phyloP scores from a whole-genome alignment of 1,140 invertebrate genomes.

The Danaus plexippus region DNA sequence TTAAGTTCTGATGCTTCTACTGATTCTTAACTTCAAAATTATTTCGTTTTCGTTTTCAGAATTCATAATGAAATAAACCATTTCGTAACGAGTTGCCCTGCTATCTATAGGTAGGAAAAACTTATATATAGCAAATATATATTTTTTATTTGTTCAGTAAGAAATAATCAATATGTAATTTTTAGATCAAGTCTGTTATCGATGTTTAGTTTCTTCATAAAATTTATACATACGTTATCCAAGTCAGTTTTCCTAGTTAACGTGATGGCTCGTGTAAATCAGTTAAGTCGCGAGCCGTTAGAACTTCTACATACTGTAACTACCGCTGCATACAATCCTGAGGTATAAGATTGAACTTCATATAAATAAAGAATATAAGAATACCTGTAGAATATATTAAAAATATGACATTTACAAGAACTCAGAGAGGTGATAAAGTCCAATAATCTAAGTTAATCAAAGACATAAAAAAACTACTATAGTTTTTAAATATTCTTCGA shows the following conservation, averaged over 20 bases:
- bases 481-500: too few relatives aligned
- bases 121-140: background rate
- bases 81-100: too few relatives aligned
- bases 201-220: slow-evolving; percentile 2
- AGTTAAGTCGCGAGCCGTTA: slow-evolving; percentile 26
- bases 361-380: too few relatives aligned
- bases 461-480: too few relatives aligned
- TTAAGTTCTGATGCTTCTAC: background rate
- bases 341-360: slow-evolving; percentile 15
- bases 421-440: too few relatives aligned
- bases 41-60: too few relatives aligned
- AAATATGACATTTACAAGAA: too few relatives aligned
- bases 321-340: slow-evolving; percentile 21
- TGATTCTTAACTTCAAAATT: background rate
- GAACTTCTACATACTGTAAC: slow-evolving; percentile 24
- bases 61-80: too few relatives aligned
- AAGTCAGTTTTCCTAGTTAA: slow-evolving; percentile 16
- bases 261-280: slow-evolving; percentile 23
- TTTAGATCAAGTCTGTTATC: slow-evolving; percentile 15
- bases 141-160: background rate
- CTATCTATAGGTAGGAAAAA: too few relatives aligned
- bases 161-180: background rate
- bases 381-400: too few relatives aligned
- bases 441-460: too few relatives aligned
- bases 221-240: slow-evolving; percentile 5